Evolutionary conservation across 2,113 vertebrate species (phyloP), one percentile per base, ranked within the genome.

Genomic region (Crypturellus undulatus): DNA sequence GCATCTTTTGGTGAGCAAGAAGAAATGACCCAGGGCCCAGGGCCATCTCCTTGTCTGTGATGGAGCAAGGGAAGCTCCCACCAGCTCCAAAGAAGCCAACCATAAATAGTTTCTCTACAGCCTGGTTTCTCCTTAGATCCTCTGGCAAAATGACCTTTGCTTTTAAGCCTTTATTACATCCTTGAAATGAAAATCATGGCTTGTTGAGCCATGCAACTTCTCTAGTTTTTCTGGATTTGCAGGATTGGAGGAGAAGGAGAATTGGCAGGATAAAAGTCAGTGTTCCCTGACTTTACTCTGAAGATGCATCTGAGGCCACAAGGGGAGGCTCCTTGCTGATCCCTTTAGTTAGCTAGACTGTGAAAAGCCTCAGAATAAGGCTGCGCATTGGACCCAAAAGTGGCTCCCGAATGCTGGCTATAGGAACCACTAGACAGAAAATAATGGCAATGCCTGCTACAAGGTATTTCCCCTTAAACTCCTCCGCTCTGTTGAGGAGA

Each of bases 1-100:
- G 89, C 96, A 92, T 36, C 95, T 96, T 91, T 96, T 93, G 95
- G 96, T 76, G 94, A 96, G 89, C 52, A 38, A 63, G 73, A 58
- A 94, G 90, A 96, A 96, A 36, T 65, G 77, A 93, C 12, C 3
- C 19, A 19, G 51, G 0, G 28, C 4, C 3, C 19, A 19, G 51
- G 0, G 28, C 4, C 3, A 6, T 17, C 28, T 24, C 43, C 32
- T 0, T 8, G 42, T 25, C n/a, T 60, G 47, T 54, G 73, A 58
- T 34, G 72, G 5, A 68, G 32, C 64, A 43, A 30, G 24, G 60
- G 34, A n/a, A 26, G 80, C 17, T 49, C 54, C 38, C 79, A 26
- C 22, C 36, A 11, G 0, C 0, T 20, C 79, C 71, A 42, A 17
- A 40, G 43, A 8, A 58, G 9, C 30, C 54, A 32, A 58, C 16